These are phyloP conservation scores for Siphamia tubifer DNA, from an alignment of 2,113 vertebrate species.

Conservation along the genomic window DNA sequence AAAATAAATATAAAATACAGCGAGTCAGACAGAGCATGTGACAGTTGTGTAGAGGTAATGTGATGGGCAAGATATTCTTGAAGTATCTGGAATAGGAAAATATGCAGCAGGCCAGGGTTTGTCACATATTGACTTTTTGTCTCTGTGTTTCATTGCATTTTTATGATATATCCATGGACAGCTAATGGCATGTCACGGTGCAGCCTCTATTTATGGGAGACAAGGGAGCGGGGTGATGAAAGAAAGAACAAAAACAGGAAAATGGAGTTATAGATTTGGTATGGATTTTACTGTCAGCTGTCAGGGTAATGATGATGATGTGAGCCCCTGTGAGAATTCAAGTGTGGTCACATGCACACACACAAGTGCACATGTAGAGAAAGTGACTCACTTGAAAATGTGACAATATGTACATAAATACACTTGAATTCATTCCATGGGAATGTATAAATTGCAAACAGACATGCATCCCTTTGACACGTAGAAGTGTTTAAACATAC, in stretches of 20 bases:
- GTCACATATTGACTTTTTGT: constrained; percentile 73
- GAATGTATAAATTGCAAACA: neutral
- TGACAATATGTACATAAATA: neutral
- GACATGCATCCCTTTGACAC: neutral
- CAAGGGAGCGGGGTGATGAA: constrained; percentile 60
- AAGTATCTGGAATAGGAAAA: constrained; percentile 39
- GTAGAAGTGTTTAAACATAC: too few species aligned
- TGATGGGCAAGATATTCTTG: constrained; percentile 22
- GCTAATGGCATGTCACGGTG: constrained; percentile 64
- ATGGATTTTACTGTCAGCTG: constrained; percentile 76
- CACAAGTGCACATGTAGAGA: neutral
- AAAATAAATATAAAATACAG: constrained; percentile 13
- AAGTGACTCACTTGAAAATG: neutral
- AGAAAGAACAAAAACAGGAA: constrained; percentile 69
- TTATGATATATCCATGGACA: constrained; percentile 67
- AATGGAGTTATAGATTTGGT: constrained; percentile 71
- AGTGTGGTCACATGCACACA: neutral
- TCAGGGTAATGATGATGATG: constrained; percentile 67
- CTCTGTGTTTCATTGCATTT: constrained; percentile 64
- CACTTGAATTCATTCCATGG: neutral
- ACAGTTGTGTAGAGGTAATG: constrained; percentile 28
- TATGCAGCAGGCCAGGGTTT: constrained; percentile 43
- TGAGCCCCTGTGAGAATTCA: constrained; percentile 48
- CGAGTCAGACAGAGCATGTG: constrained; percentile 19
- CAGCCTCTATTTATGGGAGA: constrained; percentile 62